These are phyloP conservation scores for Phoeniculus purpureus DNA, from an alignment of 2,797 vertebrate genomes.

Conservation along the genomic window DNA sequence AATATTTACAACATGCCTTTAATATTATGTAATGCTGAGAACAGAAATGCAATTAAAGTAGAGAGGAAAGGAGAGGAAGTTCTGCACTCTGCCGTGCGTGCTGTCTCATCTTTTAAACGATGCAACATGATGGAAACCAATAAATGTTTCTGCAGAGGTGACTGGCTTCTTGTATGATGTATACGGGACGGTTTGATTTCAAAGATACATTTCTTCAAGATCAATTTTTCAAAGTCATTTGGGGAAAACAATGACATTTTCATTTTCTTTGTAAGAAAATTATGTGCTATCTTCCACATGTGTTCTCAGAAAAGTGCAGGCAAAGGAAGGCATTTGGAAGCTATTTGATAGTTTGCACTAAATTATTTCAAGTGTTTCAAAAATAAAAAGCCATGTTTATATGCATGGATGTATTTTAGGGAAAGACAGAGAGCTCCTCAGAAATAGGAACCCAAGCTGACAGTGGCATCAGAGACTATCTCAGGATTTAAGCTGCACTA, in stretches of 20 bases:
- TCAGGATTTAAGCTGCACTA: not conserved
- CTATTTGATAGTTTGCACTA: conserved; percentile 27
- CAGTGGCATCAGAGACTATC: not conserved
- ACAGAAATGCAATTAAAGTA: conserved; percentile 58
- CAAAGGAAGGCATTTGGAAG: conserved; percentile 49
- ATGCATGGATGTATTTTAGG: not conserved
- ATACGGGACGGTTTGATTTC: conserved; percentile 4
- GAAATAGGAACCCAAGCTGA: not conserved
- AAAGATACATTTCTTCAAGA: not conserved
- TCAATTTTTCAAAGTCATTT: conserved; percentile 45
- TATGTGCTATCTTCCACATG: not conserved
- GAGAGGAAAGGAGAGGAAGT: conserved; percentile 30
- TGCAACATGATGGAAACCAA: conserved; percentile 45
- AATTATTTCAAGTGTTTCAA: conserved; percentile 28
- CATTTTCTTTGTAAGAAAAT: conserved; percentile 27
- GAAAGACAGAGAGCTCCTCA: not conserved
- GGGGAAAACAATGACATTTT: conserved; percentile 48
- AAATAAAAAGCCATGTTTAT: conserved; percentile 31
- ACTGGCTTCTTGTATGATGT: not conserved
- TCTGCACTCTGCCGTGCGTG: not conserved
- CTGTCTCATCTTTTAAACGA: conserved; percentile 48
- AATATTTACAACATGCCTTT: conserved; percentile 59
- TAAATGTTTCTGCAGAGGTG: conserved; percentile 41
- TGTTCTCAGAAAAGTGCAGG: not conserved
- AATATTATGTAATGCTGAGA: conserved; percentile 48